phyloP scores from a whole-genome alignment of 2,888 invertebrate species.

The Polydrusus cervinus region DNA sequence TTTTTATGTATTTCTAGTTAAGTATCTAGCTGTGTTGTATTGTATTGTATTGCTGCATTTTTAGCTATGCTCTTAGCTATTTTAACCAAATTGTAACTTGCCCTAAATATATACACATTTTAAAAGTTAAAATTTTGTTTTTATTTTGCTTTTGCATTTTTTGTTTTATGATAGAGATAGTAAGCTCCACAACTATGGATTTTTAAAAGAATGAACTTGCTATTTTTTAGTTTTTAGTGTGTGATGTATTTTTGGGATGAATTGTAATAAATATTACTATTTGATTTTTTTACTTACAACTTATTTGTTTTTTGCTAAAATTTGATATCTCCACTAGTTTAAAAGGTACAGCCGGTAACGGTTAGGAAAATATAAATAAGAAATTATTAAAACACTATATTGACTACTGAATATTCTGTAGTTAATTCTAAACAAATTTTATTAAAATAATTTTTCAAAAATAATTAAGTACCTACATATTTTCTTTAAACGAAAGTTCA shows the following conservation, averaged over 20 bases:
- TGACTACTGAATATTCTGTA: too few relatives aligned
- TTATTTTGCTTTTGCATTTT: conserved; percentile 46
- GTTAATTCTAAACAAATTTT: too few relatives aligned
- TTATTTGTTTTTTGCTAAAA: too few relatives aligned
- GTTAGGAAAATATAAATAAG: too few relatives aligned
- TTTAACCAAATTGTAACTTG: conserved; percentile 50
- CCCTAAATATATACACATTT: conserved; percentile 43
- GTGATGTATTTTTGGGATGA: not conserved
- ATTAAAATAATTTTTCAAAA: too few relatives aligned
- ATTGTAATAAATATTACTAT: not conserved
- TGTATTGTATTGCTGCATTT: conserved; percentile 33
- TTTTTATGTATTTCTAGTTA: conserved; percentile 22
- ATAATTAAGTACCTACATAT: too few relatives aligned
- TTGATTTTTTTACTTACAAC: not conserved
- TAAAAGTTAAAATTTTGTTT: conserved; percentile 43
- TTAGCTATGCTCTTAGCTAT: conserved; percentile 43
- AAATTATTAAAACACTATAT: too few relatives aligned
- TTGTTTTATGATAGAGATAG: conserved; percentile 25
- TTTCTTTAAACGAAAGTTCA: too few relatives aligned
- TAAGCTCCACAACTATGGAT: not conserved
- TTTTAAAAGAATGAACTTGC: not conserved
- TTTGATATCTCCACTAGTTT: too few relatives aligned
- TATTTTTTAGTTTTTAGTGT: not conserved
- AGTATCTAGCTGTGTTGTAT: too few relatives aligned
- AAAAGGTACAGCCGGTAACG: too few relatives aligned